Evolutionary conservation across 2,113 vertebrate genomes (phyloP), one percentile per base, ranked within the genome.

Genomic region (Leptobrachium leishanense): DNA sequence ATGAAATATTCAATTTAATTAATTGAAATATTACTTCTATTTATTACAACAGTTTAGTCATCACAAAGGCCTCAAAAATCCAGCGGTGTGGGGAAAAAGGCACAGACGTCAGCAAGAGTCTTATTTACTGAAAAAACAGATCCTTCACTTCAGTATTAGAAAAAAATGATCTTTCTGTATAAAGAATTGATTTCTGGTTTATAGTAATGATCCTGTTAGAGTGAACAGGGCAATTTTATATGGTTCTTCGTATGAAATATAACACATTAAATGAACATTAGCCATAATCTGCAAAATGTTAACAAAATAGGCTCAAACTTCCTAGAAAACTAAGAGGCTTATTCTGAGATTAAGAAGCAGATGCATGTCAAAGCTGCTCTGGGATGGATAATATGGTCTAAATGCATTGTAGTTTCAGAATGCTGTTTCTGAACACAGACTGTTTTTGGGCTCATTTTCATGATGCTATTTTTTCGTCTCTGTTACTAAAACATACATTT

Each of bases 291-390:
- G 63, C 62, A 62, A 62, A 74, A 62, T 79, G 70, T 79, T 62
- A 73, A 79, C 70, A 79, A 79, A 67, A 79, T 74, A 79, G 77
- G 77, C 77, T 79, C 70, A 79, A 73, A 79, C 63, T 79, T 53
- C 62, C 62, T 67, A 68, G 70, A 79, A 79, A 73, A 68, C 72
- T 79, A 79, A 79, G 63, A 73, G 53, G 70, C 77, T 79, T 79
- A 79, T 79, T 79, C 68, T 67, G 70, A 79, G 77, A 79, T 79
- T 79, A 79, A 73, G 70, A 66, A 67, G 70, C 70, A 79, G 77
- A 73, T 79, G 77, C 77, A 79, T 79, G 77, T 79, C 77, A 79
- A 73, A 79, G 70, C 77, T 79, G 53, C 70, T 79, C 70, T 74
- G 70, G 70, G 63, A 79, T 73, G 70, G 46, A 68, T 77, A 79